Conservation (phyloP, 2,113 vertebrate genomes). For the Istiophorus platypterus region DNA sequence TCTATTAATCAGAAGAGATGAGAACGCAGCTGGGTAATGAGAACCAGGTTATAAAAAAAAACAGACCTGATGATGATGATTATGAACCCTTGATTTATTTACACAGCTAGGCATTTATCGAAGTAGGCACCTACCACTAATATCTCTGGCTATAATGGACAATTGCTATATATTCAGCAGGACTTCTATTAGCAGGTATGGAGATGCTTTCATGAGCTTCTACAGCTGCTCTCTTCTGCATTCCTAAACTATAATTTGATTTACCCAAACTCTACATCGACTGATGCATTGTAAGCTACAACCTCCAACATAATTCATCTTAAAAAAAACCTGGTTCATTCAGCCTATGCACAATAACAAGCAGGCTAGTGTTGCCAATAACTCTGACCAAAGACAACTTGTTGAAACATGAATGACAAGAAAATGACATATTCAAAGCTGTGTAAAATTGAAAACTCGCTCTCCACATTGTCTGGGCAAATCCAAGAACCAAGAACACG, state of each 20-base stretch:
- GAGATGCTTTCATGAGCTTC: background rate
- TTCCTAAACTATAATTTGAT: too few relatives aligned
- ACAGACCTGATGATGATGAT: background rate
- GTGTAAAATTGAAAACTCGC: background rate
- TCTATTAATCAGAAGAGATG: slow-evolving; percentile 47
- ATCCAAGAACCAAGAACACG: background rate
- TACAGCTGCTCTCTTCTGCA: too few relatives aligned
- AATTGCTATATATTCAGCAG: background rate
- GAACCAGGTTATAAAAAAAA: slow-evolving; percentile 29
- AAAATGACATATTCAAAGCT: background rate
- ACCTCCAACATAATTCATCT: too few relatives aligned
- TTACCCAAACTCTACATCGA: background rate
- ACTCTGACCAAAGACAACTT: background rate
- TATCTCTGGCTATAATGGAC: background rate
- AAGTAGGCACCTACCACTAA: background rate
- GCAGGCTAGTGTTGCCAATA: too few relatives aligned
- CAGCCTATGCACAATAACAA: background rate
- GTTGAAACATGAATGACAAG: background rate
- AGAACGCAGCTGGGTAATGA: slow-evolving; percentile 24
- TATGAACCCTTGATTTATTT: background rate
- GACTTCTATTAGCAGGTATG: background rate
- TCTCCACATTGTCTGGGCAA: background rate
- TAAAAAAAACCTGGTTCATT: background rate
- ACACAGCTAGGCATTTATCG: background rate
- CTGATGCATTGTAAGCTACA: background rate